Base-by-base conservation (phyloP, 2,888 invertebrate genomes). In the Lasioglossum pauxillum region DNA sequence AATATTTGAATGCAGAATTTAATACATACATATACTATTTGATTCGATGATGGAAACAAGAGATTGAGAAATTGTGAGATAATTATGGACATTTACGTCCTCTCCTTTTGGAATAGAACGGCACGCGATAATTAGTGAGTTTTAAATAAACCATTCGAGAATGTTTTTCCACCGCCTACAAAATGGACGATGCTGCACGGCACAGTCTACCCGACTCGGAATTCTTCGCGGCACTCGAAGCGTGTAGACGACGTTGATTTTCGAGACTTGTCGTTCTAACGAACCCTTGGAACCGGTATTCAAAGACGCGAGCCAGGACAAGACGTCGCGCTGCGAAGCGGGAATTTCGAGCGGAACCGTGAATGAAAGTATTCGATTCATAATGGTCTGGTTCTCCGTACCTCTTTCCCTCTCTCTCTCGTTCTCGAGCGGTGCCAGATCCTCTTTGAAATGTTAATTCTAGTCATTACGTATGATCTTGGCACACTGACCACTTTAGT, bases 381-480 rank as follows among this genome's bases (percentile, higher is more conserved):
- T 82, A 82, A 89, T 77, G 82, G 74, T 78, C 71, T 35, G 78
- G 72, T 23, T 49, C 23, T 49, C 19, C 76, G 60, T 80, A 64
- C 72, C 31, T 31, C 64, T 64, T 16, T 16, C 64, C 2, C 67
- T 19, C 35, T 2, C 82, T 2, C 82, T 12, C 38, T 67, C 19
- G 53, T 41, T 35, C n/a, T 49, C 64, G 46, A 57, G 53, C 72
- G 57, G n/a, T 82, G 82, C 82, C 82, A 90, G 67, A 77, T 73
- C 69, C 80, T 83, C 88, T 89, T 90, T 82, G 69, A 80, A 85
- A 90, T 82, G 84, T 86, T 84, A 88, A 84, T 90, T 80, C 84
- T 79, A 82, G 83, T 83, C 84, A 86, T 89, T 89, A 86, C 85
- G 88, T 75, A 75, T 73, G 85, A 90, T 90, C 91, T 91, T 90